Base-by-base conservation (phyloP, 2,113 vertebrate genomes). In the Etheostoma spectabile region DNA sequence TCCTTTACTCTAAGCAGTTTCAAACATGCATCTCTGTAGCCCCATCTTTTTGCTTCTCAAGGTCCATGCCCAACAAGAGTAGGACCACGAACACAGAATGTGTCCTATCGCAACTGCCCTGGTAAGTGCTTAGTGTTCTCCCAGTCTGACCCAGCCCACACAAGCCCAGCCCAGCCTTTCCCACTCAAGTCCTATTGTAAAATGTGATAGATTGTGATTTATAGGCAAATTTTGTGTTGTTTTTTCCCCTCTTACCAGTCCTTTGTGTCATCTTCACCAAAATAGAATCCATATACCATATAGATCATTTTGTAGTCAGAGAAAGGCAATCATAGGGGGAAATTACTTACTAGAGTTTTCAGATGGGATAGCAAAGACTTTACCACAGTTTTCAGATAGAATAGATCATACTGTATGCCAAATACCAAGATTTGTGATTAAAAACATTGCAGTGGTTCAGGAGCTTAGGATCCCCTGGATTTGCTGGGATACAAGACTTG, bases 41-140 rank as follows among this genome's bases (percentile, higher is more conserved):
- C 69, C 90, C 89, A 27, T 93, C 85, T 94, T 87, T 94, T 92
- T 94, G 93, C 93, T 93, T 93, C 92, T 94, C 86, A 93, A 94
- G 93, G 93, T 94, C 93, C 93, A 92, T 94, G 93, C 81, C 91
- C 93, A 81, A 85, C 86, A 92, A 94, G 91, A 93, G 86, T 93
- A 93, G 93, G 92, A 94, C 80, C 93, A 92, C 91, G 93, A 93
- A 90, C 86, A 89, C 92, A 93, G 93, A 94, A 93, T 92, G 90
- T 94, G 56, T 94, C 93, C 74, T 94, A 94, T 94, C 90, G 74
- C 93, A 86, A 91, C 92, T 94, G 93, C 83, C 93, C 92, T 46
- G 93, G 93, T 94, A 94, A 94, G 93, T 94, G 88, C 74, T 91
- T 90, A 86, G 90, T 91, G 88, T 91, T 84, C 78, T 90, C 89